Base-by-base conservation (phyloP, 2,888 invertebrate species). In the Pogonocherus hispidulus region DNA sequence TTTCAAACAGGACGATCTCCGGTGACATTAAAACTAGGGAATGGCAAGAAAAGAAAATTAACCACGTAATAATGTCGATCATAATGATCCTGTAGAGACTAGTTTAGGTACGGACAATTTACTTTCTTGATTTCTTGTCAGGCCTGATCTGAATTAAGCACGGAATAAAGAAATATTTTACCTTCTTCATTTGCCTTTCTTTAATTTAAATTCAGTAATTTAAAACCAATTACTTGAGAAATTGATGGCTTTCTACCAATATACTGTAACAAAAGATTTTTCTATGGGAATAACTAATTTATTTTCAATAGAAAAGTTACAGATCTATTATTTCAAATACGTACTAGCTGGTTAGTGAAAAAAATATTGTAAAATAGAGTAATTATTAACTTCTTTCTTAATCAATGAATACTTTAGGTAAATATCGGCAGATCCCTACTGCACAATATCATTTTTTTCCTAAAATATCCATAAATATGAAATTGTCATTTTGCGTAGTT, bases 1-100 rank as follows among this genome's bases (percentile, higher is more conserved):
- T 66, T 74, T 67, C 70, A 65, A 56, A 56, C 65, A 63, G 59
- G 63, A 67, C 63, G 66, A 70, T 69, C 71, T 69, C 71, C 70
- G 55, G 67, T 71, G 73, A 72, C 72, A 73, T 70, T 71, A 71
- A 72, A 72, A 44, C 46, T 16, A 14, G 16, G 67, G 68, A 62
- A 67, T 66, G 72, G 59, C 57, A 66, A 68, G 55, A 60, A 75
- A 76, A 74, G 77, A 73, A 77, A 79, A 78, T 78, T 79, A 76
- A 75, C 77, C 76, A 76, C 77, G 77, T 79, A 74, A 76, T 76
- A 77, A 78, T 76, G 76, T 77, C 76, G 75, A 75, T 76, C 77
- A 76, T 79, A 78, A 79, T 79, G 77, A 74, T 77, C 70, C 77
- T 70, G 62, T 51, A 18, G 79, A 74, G 77, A 63, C 71, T 71